phyloP scores from a whole-genome alignment of 2,113 vertebrate species.

The Haemorhous mexicanus region DNA sequence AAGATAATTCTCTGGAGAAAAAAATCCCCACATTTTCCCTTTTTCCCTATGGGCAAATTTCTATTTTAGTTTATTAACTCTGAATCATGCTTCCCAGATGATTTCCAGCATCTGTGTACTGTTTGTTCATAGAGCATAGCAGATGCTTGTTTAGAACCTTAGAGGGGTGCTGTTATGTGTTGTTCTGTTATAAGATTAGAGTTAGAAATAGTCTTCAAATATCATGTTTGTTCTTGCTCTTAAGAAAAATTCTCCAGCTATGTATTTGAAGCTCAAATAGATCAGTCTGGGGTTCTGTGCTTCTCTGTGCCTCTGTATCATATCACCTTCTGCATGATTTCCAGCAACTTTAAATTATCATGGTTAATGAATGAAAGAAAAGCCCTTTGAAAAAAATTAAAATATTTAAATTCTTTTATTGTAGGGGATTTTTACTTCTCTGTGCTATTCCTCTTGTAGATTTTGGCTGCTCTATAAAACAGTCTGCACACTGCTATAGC shows the following conservation, averaged over 20 bases:
- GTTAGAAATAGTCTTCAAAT: background rate
- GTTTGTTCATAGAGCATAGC: background rate
- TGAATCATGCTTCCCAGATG: slow-evolving; percentile 1
- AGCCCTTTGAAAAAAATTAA: background rate
- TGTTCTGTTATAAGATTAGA: background rate
- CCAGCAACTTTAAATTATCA: background rate
- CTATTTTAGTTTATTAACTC: background rate
- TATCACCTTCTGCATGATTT: background rate
- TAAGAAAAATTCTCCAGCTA: background rate
- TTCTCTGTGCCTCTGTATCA: background rate
- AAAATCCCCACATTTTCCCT: background rate
- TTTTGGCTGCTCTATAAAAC: background rate
- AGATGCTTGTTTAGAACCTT: background rate
- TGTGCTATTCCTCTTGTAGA: background rate
- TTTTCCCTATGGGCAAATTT: background rate
- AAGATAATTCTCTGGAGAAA: background rate
- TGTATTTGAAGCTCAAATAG: background rate
- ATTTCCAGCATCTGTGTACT: background rate
- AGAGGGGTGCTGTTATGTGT: background rate
- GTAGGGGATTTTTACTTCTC: background rate
- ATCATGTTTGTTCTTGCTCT: background rate
- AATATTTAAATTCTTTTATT: background rate
- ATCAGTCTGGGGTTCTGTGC: background rate
- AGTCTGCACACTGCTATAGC: background rate
- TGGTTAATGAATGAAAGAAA: background rate